Base-by-base conservation (phyloP, 2,888 invertebrate genomes). In the Melinopterus prodromus region DNA sequence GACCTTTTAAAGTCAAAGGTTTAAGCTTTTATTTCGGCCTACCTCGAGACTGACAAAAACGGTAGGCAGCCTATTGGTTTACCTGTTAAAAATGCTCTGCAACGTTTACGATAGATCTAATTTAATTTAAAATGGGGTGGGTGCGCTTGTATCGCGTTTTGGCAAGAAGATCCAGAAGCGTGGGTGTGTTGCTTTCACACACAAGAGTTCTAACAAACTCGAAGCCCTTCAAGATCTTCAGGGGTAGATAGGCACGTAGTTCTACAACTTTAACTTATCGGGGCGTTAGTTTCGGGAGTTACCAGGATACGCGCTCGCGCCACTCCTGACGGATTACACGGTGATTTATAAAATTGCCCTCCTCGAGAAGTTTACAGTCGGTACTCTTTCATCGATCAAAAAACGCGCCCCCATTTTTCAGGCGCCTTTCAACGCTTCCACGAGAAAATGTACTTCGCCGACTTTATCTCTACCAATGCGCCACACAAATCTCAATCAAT, bases 281-380 rank as follows among this genome's bases (percentile, higher is more conserved):
- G 16, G 74, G 74, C 36, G 74, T 74, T 74, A 74, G 74, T 74
- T 74, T 74, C 9, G 53, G 12, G 53, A 53, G 53, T 53, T 53
- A 53, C 53, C 53, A 53, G 53, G 53, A 53, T 7, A 74, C 26
- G 26, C 74, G n/a, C 37, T 26, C 74, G 6, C 15, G 16, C 35
- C 35, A 74, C 74, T 36, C 74, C 74, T 74, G 74, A 74, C 35
- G 74, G 74, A 74, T 74, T 74, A 74, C 74, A 74, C 74, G 74
- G 74, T 74, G 74, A 74, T 74, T 74, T 74, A 74, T 74, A 74
- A 74, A 74, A 74, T 74, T 74, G 74, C 36, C 74, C n/a, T 74
- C 37, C 37, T 37, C 36, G 2, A 35, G 37, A 74, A 74, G 74
- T 74, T 74, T 71, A 71, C 71, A 16, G 16, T n/a, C 71, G 4